A percentile compares a stretch with the other conserved stretches of the same genome.
phyloP scores from a whole-genome alignment of 37 sponge, comb jelly and placozoan genomes.

The Lycopodina hypogea region DNA sequence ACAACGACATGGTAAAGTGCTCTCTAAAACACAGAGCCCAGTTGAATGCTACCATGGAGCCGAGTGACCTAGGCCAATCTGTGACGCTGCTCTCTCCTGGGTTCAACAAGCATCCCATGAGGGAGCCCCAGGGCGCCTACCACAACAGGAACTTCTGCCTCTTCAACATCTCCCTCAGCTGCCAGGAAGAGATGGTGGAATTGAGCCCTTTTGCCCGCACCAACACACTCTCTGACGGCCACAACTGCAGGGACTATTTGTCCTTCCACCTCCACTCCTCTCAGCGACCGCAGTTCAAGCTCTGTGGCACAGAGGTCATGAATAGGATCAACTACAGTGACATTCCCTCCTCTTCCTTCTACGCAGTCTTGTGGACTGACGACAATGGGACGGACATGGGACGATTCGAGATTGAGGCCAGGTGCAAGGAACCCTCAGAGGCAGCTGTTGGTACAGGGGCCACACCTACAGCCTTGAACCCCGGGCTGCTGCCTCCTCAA shows the following conservation, averaged over 20 bases:
- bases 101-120: not conserved
- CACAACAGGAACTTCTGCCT: conserved; percentile 4
- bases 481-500: not conserved
- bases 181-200: not conserved
- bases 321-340: not conserved
- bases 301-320: conserved; percentile 3
- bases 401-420: not conserved
- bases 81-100: conserved; percentile 6
- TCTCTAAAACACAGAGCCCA: not conserved
- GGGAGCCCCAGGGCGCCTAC: not conserved
- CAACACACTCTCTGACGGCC: not conserved
- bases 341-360: not conserved
- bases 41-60: not conserved
- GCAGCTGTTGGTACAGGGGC: too few species aligned
- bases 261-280: not conserved
- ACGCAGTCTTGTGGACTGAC: not conserved
- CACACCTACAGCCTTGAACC: too few species aligned
- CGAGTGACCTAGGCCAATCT: not conserved
- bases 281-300: not conserved
- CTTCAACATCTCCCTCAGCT: conserved; percentile 1
- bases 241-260: not conserved
- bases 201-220: not conserved
- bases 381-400: not conserved
- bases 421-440: not conserved
- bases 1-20: not conserved